phyloP scores from a whole-genome alignment of 2,113 vertebrate species.

The Trematomus loennbergii region DNA sequence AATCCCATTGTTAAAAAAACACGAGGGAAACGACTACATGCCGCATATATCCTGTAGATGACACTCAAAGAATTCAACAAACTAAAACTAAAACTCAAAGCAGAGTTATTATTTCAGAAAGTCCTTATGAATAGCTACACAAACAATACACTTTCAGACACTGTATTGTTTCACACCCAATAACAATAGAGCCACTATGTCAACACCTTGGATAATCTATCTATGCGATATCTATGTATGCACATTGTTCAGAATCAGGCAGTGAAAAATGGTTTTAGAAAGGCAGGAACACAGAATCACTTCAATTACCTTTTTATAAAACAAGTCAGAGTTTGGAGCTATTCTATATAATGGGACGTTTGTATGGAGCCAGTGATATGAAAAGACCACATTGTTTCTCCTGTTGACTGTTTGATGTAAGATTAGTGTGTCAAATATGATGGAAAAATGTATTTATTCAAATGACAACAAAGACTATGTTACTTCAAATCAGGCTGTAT shows the following conservation, averaged over 20 bases:
- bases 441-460: background rate
- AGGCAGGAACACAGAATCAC: conserved; percentile 46
- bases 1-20: conserved; percentile 41
- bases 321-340: conserved; percentile 2
- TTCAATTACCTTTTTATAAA: conserved; percentile 49
- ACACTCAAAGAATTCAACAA: conserved; percentile 1
- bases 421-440: background rate
- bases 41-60: conserved; percentile 7
- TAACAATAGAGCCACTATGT: conserved; percentile 25
- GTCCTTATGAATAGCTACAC: conserved; percentile 16
- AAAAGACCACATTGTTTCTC: conserved; percentile 7
- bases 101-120: background rate
- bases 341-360: background rate
- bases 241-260: conserved; percentile 66
- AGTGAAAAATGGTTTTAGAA: conserved; percentile 26
- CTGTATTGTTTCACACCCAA: conserved; percentile 18
- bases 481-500: background rate
- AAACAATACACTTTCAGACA: conserved; percentile 25
- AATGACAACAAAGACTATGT: background rate
- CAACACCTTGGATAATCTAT: background rate
- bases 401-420: background rate
- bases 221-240: conserved; percentile 6
- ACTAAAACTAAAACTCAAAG: background rate
- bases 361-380: conserved; percentile 5
- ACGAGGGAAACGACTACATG: conserved; percentile 12